Evolutionary conservation across 2,888 invertebrate genomes (phyloP).

Genomic region (Hedychridium roseum): DNA sequence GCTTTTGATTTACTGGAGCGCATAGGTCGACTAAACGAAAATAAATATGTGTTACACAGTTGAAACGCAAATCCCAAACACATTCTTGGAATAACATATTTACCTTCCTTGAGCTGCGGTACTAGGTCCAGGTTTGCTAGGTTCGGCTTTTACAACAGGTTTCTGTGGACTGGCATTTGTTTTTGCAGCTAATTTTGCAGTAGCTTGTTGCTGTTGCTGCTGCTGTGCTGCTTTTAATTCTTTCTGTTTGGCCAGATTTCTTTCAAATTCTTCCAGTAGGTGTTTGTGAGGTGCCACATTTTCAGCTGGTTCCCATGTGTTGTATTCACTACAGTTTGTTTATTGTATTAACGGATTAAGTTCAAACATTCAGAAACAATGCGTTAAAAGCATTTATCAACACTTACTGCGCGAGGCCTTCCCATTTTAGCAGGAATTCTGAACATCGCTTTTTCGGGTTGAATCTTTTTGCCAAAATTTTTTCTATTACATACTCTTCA

Average conservation of each 20-base stretch:
- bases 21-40: constrained; percentile 71
- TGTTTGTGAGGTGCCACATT: constrained; percentile 81
- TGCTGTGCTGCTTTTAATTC: constrained; percentile 70
- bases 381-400: too few species aligned
- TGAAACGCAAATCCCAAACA: not conserved
- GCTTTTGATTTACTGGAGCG: constrained; percentile 84
- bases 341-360: too few species aligned
- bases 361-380: too few species aligned
- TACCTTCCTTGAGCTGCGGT: constrained; percentile 55
- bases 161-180: constrained; percentile 37
- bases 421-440: constrained; percentile 88
- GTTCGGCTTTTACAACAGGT: constrained; percentile 50
- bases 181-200: constrained; percentile 38
- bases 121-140: constrained; percentile 56
- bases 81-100: constrained; percentile 11
- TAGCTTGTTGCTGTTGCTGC: constrained; percentile 54
- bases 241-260: constrained; percentile 78
- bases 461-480: constrained; percentile 83
- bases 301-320: constrained; percentile 85
- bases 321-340: constrained; percentile 72
- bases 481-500: constrained; percentile 80
- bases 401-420: constrained; percentile 77
- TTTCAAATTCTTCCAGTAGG: constrained; percentile 82
- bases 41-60: constrained; percentile 4
- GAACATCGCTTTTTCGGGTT: constrained; percentile 79